Evolutionary conservation across 1,140 invertebrate species (phyloP), one percentile per base, ranked within the genome.

Genomic region (Ditylenchus dipsaci): DNA sequence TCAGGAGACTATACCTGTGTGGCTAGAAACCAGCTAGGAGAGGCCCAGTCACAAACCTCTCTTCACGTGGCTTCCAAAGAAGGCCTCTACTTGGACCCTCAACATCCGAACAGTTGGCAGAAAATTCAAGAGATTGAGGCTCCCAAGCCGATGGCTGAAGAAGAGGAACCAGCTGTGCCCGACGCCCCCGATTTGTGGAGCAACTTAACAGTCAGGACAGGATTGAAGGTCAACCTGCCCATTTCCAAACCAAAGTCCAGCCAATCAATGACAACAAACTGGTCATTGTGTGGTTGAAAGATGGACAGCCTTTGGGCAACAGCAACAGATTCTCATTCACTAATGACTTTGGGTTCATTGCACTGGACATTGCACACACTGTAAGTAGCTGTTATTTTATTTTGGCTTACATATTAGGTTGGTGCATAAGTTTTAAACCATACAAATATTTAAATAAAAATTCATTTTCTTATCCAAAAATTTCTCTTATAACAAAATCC

Each of bases 261-360:
- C 95, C 95, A 0, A 91, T 93, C 84, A 91, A 91, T 74, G 95
- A 98, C 87, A 89, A 93, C 0, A 92, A 90, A 69, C 86, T 97
- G 9, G 27, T 45, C 27, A 69, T 82, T 43, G 65, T 73, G 60
- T 82, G 80, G 80, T 77, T 65, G 66, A 79, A 83, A 47, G 77
- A 82, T 68, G 80, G 82, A 0, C 73, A 77, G 15, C 81, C 82
- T 19, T 61, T 83, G 13, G 49, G 33, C 29, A 75, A 82, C 64
- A 68, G 71, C 61, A 81, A 81, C 45, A 49, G 81, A 30, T 77
- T 81, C 61, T 67, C 67, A 1, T 63, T 67, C 42, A 80, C 77
- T 7, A 65, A 76, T 65, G 79, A 81, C 56, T 81, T 81, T 53
- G 81, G 81, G 11, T 75, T 75, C 63, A 70, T 83, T 21, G 60